These are phyloP conservation scores for Cotesia vestalis DNA, from an alignment of 1,140 invertebrate genomes.

Conservation along the genomic window DNA sequence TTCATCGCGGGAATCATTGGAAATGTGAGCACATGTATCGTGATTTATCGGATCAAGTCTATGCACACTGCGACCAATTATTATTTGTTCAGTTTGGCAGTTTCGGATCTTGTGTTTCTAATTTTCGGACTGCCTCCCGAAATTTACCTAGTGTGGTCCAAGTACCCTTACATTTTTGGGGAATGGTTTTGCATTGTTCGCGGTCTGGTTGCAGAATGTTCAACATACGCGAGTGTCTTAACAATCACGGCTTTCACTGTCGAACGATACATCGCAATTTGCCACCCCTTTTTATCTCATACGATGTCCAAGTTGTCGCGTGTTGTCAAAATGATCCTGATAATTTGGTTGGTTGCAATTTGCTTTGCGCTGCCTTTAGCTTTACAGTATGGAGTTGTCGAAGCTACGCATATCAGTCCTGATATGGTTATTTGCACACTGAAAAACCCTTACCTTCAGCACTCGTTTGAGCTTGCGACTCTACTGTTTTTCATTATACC, in stretches of 20 bases:
- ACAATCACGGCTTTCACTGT: constrained; percentile 94
- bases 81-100: constrained; percentile 92
- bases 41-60: constrained; percentile 89
- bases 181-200: constrained; percentile 85
- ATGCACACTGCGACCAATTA: constrained; percentile 95
- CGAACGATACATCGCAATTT: constrained; percentile 92
- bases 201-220: constrained; percentile 86
- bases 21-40: constrained; percentile 91
- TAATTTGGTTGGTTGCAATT: constrained; percentile 76
- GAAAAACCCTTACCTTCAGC: constrained; percentile 71
- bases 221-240: constrained; percentile 91
- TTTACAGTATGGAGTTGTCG: constrained; percentile 76
- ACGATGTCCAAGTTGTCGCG: constrained; percentile 83
- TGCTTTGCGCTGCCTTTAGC: constrained; percentile 82
- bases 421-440: constrained; percentile 68
- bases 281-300: constrained; percentile 88
- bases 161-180: constrained; percentile 89
- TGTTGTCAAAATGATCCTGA: constrained; percentile 75
- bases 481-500: constrained; percentile 87
- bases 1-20: constrained; percentile 88
- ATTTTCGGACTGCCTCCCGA: constrained; percentile 83
- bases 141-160: constrained; percentile 86
- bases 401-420: constrained; percentile 58
- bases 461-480: constrained; percentile 86
- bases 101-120: constrained; percentile 91